Base-by-base conservation (phyloP, 2,797 vertebrate species). In the Lateolabrax maculatus region DNA sequence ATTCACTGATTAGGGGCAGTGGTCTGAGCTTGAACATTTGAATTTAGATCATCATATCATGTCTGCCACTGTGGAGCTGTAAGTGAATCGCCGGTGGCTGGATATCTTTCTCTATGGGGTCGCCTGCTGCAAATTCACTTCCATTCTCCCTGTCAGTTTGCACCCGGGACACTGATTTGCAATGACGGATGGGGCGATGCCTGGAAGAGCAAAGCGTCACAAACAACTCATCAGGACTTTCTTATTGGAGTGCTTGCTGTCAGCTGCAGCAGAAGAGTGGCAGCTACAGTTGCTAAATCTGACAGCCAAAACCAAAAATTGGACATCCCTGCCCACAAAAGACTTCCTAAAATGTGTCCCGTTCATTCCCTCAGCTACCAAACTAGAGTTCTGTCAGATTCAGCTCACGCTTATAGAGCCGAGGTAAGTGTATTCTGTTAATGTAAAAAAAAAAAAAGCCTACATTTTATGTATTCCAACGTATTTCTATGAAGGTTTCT, bases 141-240 rank as follows among this genome's bases (percentile, higher is more conserved):
- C 84, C 60, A 43, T 55, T 64, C 51, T 66, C 72, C 65, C 80
- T 49, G 83, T 89, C 87, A 77, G 82, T 41, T 70, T 56, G 60
- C 41, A n/a, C 46, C 60, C 2, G 1, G 71, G 74, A 79, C 44
- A 12, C 66, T 81, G 84, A 92, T 89, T 87, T 62, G 75, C 56
- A 46, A 25, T 81, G 88, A 89, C 57, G 75, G 89, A 83, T 55
- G 73, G 71, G 65, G 75, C 53, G 18, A 84, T n/a, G 82, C 80
- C 80, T 79, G 74, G 66, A 81, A 85, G 84, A 77, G 66, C 79
- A 4, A 63, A 63, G 75, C 55, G 41, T 81, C 85, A 67, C 79
- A 89, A 81, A 85, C 85, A 72, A 67, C 82, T 79, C 80, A 79
- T 90, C 86, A 83, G 49, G 64, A 84, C 63, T 79, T 86, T 81